A percentile compares a stretch with the other conserved stretches of the same genome.
Evolutionary conservation across 2,797 vertebrate species (phyloP).

Genomic region (Phrynocephalus forsythii): DNA sequence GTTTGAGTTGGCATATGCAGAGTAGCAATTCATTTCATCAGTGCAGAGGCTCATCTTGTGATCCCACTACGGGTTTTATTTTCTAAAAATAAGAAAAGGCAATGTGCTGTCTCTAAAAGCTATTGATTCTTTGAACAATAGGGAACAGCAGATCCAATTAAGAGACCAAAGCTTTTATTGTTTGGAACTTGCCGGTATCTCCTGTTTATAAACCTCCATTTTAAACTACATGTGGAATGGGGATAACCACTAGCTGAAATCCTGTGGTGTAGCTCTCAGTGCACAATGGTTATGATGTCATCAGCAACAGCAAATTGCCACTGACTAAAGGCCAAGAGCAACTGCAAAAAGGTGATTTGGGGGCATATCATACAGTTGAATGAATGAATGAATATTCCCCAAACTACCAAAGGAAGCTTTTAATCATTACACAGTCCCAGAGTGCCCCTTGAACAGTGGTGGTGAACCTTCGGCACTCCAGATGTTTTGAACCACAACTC

Average conservation of each 20-base stretch:
- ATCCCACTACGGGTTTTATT: conserved; percentile 22
- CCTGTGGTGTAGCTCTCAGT: too few relatives aligned
- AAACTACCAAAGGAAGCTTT: too few relatives aligned
- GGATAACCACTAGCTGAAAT: conserved; percentile 30
- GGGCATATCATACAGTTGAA: too few relatives aligned
- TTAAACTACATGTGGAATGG: conserved; percentile 49
- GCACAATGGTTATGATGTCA: too few relatives aligned
- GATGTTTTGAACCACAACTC: too few relatives aligned
- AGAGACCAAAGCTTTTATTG: conserved; percentile 44
- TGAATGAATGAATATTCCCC: too few relatives aligned
- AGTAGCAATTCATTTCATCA: conserved; percentile 6
- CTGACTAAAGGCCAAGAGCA: not conserved
- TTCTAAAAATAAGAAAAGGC: conserved; percentile 32
- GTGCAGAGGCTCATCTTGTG: conserved; percentile 10
- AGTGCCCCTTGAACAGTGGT: too few relatives aligned
- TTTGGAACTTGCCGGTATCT: conserved; percentile 56
- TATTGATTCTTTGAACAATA: conserved; percentile 62
- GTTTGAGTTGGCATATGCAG: not conserved
- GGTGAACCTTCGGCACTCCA: too few relatives aligned
- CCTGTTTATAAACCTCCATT: conserved; percentile 44
- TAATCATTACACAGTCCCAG: too few relatives aligned
- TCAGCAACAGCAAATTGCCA: too few relatives aligned
- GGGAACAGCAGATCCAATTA: conserved; percentile 63
- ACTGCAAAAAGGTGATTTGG: too few relatives aligned
- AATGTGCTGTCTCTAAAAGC: conserved; percentile 49